phyloP scores from a whole-genome alignment of 2,888 invertebrate species.

The Drosophila koepferae region DNA sequence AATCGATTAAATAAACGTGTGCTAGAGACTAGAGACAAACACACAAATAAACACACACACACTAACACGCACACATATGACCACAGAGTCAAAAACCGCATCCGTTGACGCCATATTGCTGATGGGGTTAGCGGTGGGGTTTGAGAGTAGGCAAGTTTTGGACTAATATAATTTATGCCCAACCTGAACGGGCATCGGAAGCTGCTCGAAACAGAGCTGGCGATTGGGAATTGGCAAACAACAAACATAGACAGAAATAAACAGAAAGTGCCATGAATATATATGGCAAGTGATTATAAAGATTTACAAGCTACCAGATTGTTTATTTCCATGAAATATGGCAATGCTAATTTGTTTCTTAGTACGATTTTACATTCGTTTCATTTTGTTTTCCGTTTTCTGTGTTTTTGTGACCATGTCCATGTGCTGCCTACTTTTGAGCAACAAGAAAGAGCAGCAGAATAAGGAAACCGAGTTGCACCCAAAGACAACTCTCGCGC shows the following conservation, averaged over 20 bases:
- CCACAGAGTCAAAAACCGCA: slow-evolving; percentile 51
- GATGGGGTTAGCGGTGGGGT: not conserved
- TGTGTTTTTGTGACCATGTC: not conserved
- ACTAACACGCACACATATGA: slow-evolving; percentile 9
- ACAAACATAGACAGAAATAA: slow-evolving; percentile 5
- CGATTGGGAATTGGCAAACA: slow-evolving; percentile 33
- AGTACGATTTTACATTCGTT: not conserved
- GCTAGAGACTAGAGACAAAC: slow-evolving; percentile 34
- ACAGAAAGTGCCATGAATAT: slow-evolving; percentile 9
- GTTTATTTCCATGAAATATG: slow-evolving; percentile 27
- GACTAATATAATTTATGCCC: slow-evolving; percentile 76
- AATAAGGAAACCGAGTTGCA: slow-evolving; percentile 29
- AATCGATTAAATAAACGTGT: slow-evolving; percentile 76
- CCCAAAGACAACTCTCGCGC: slow-evolving; percentile 42
- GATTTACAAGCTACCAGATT: slow-evolving; percentile 45
- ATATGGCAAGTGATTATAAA: slow-evolving; percentile 14
- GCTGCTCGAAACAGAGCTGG: slow-evolving; percentile 42
- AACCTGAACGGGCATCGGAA: slow-evolving; percentile 41
- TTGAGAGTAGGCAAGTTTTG: slow-evolving; percentile 5
- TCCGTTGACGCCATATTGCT: slow-evolving; percentile 74
- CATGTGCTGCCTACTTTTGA: slow-evolving; percentile 24
- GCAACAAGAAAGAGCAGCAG: slow-evolving; percentile 11
- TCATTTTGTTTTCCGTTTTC: not conserved
- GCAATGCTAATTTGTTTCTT: slow-evolving; percentile 17
- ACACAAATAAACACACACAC: slow-evolving; percentile 18